Conservation (phyloP, 2,113 vertebrate species). For the Esox niger region DNA sequence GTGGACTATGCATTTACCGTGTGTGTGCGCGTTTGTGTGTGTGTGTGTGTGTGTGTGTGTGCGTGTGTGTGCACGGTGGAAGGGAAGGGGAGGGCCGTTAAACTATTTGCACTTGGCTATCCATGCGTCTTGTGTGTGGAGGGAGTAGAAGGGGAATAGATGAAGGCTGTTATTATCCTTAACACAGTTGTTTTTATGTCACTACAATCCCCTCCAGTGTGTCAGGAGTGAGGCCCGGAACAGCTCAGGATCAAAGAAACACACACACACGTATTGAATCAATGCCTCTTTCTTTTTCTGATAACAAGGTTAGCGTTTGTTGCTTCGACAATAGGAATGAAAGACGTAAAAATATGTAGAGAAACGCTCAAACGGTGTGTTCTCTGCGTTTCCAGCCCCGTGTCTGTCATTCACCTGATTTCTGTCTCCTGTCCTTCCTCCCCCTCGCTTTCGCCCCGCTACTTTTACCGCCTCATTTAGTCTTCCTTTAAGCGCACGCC, state of each 20-base stretch:
- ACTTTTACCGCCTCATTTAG: conserved; percentile 72
- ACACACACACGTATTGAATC: conserved; percentile 64
- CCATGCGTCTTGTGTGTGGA: neutral
- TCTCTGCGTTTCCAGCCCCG: neutral
- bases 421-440: conserved; percentile 37
- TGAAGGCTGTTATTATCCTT: conserved; percentile 67
- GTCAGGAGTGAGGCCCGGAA: conserved; percentile 65
- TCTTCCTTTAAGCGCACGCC: conserved; percentile 63
- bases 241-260: conserved; percentile 68
- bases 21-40: conserved; percentile 7
- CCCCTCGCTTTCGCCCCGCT: conserved; percentile 48
- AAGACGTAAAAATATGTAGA: conserved; percentile 38
- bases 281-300: conserved; percentile 60
- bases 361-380: neutral
- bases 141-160: conserved; percentile 24
- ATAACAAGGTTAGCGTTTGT: conserved; percentile 63
- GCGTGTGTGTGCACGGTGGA: neutral
- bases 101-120: too few relatives aligned
- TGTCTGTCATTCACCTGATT: neutral
- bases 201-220: conserved; percentile 58
- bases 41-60: conserved; percentile 14
- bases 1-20: conserved; percentile 33
- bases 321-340: conserved; percentile 51
- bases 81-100: neutral
- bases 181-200: conserved; percentile 71